phyloP scores from a whole-genome alignment of 2,797 vertebrate genomes.

The Xenopus petersii region DNA sequence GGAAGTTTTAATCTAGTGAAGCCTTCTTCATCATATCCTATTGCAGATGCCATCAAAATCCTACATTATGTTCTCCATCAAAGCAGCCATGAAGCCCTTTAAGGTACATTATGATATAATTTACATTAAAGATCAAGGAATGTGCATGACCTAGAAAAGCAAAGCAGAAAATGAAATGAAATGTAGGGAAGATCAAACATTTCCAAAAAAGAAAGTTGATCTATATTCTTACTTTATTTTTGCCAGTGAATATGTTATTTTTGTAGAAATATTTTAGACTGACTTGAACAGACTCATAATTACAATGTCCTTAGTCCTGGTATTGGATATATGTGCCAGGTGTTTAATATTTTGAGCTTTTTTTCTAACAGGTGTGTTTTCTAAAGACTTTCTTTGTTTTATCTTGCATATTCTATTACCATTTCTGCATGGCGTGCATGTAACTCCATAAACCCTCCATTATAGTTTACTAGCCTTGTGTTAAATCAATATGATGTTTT shows the following conservation, averaged over 20 bases:
- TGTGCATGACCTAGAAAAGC: too few species aligned
- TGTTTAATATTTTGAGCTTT: constrained; percentile 5
- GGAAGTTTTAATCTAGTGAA: too few species aligned
- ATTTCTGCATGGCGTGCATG: neutral
- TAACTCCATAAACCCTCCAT: neutral
- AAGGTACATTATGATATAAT: neutral
- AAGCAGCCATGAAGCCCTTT: neutral
- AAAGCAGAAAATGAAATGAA: too few species aligned
- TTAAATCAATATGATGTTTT: constrained; percentile 1
- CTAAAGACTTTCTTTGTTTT: constrained; percentile 13
- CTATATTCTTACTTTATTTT: too few species aligned
- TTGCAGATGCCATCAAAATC: too few species aligned
- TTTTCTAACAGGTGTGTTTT: constrained; percentile 4
- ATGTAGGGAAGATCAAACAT: too few species aligned
- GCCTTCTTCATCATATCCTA: too few species aligned
- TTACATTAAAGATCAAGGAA: neutral
- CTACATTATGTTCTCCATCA: neutral
- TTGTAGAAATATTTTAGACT: too few species aligned
- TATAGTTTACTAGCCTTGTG: neutral
- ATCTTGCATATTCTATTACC: constrained; percentile 7
- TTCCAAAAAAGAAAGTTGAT: too few species aligned
- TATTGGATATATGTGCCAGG: constrained; percentile 7
- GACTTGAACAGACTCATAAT: neutral
- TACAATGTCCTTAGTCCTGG: neutral
- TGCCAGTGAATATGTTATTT: too few species aligned